Evolutionary conservation across 2,888 invertebrate species (phyloP).

Genomic region (Yponomeuta plumbellus): DNA sequence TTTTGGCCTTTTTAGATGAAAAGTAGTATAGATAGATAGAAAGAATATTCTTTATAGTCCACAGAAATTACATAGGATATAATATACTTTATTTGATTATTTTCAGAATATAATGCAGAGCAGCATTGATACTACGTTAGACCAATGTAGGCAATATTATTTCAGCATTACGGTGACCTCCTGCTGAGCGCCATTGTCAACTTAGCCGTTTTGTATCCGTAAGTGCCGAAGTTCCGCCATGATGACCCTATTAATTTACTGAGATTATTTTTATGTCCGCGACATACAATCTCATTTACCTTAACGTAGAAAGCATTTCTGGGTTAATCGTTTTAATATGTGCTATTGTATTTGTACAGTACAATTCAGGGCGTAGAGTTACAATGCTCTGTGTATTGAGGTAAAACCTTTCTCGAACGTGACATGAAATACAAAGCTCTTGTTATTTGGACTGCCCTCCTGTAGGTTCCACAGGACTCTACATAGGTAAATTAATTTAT

Average conservation of each 20-base stretch:
- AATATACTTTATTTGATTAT: background rate
- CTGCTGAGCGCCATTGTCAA: background rate
- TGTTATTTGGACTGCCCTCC: background rate
- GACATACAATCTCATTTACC: background rate
- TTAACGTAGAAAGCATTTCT: background rate
- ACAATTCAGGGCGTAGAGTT: background rate
- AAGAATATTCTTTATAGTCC: too few species aligned
- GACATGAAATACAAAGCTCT: background rate
- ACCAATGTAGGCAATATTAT: background rate
- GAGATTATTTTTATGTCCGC: constrained; percentile 34
- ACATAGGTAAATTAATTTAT: background rate
- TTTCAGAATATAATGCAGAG: background rate
- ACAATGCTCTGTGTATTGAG: too few species aligned
- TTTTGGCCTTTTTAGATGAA: too few species aligned
- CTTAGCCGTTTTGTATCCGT: constrained; percentile 23
- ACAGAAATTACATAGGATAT: background rate
- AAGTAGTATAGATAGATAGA: too few species aligned
- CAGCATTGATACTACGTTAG: background rate
- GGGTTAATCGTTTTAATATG: background rate
- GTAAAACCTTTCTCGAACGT: background rate
- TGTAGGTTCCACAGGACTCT: background rate
- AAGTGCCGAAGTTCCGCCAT: constrained; percentile 45
- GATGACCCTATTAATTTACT: constrained; percentile 44
- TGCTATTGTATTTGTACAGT: background rate
- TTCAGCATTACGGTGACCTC: background rate